These are phyloP conservation scores for Meda fulgida DNA, from an alignment of 2,797 vertebrate genomes.

Conservation along the genomic window DNA sequence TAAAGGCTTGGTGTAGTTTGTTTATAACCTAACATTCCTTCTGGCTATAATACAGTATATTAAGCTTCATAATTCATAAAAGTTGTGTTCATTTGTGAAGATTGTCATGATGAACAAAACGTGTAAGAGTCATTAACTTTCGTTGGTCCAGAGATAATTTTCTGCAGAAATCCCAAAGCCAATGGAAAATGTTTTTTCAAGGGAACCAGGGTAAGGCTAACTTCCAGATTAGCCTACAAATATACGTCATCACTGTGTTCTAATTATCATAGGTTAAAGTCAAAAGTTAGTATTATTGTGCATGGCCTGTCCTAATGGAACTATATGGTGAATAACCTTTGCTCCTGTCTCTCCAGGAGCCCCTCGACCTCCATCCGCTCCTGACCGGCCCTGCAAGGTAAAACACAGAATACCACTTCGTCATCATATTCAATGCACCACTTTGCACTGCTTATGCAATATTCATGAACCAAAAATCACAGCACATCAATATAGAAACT, in stretches of 20 bases:
- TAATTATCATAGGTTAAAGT: neutral
- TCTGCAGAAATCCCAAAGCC: neutral
- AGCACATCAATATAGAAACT: slow-evolving; percentile 13
- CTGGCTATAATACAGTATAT: neutral
- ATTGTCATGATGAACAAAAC: neutral
- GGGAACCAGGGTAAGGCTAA: neutral
- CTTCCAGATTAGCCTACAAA: neutral
- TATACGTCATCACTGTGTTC: neutral
- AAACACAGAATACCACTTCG: slow-evolving; percentile 30
- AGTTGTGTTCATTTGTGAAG: neutral
- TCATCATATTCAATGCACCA: neutral
- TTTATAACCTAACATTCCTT: neutral
- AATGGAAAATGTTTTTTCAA: neutral
- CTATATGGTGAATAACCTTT: slow-evolving; percentile 76
- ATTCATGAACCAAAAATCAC: slow-evolving; percentile 35
- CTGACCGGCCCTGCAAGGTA: slow-evolving; percentile 81
- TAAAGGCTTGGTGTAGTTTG: neutral
- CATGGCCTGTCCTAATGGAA: neutral
- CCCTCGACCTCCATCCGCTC: slow-evolving; percentile 87
- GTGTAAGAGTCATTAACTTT: neutral
- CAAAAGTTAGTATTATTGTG: neutral
- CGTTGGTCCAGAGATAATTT: neutral
- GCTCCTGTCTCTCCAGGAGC: slow-evolving; percentile 87
- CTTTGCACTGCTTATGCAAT: slow-evolving; percentile 29
- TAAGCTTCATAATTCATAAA: neutral